Evolutionary conservation across 2,888 invertebrate species (phyloP).

Genomic region (Cynaeus angustus): DNA sequence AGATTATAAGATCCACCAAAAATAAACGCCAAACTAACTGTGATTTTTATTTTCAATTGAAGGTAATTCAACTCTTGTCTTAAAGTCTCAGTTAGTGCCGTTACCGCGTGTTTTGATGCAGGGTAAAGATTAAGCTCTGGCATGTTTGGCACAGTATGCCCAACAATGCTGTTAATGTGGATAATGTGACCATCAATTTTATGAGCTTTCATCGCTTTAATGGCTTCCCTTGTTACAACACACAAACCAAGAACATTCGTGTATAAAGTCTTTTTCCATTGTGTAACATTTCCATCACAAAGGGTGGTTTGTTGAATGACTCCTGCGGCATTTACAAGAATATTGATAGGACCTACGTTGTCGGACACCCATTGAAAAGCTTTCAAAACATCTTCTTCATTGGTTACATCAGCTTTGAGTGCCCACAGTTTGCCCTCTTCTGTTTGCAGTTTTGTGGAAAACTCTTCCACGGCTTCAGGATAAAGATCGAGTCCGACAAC

Average conservation of each 20-base stretch:
- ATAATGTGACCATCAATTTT: constrained; percentile 19
- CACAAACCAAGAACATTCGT: constrained; percentile 43
- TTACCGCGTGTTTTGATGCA: constrained; percentile 72
- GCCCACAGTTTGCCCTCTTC: background rate
- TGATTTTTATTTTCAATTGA: constrained; percentile 7
- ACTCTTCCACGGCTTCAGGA: background rate
- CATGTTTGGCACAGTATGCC: constrained; percentile 61
- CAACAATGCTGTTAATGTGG: constrained; percentile 54
- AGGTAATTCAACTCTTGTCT: constrained; percentile 68
- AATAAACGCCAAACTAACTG: no score
- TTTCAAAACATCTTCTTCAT: constrained; percentile 31
- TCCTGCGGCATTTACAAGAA: constrained; percentile 17
- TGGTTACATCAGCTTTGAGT: constrained; percentile 28
- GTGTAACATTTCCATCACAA: background rate
- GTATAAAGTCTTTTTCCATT: constrained; percentile 36
- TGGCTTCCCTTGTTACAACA: constrained; percentile 35
- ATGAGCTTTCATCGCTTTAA: constrained; percentile 44
- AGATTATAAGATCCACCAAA: background rate
- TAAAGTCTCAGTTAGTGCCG: constrained; percentile 71
- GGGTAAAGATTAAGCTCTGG: constrained; percentile 68
- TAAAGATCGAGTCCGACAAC: background rate
- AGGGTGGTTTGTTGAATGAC: constrained; percentile 16
- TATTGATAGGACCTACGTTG: constrained; percentile 25
- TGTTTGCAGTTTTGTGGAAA: background rate
- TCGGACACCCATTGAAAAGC: constrained; percentile 23